Percentiles rank a stretch among this genome's conserved stretches.
These are phyloP conservation scores for Chironomus tentans DNA, from an alignment of 2,888 invertebrate species.

Conservation along the genomic window DNA sequence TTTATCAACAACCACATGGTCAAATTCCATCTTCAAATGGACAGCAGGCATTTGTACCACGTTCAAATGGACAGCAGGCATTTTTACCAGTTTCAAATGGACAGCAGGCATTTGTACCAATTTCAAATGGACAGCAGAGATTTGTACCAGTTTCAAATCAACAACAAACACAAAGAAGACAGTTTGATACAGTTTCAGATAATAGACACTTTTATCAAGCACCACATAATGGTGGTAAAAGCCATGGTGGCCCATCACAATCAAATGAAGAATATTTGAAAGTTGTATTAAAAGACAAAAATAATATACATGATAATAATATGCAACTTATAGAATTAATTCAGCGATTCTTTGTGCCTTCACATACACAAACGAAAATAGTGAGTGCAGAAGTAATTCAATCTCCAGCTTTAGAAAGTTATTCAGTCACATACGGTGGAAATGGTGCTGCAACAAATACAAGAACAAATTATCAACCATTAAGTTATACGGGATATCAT, in stretches of 20 bases:
- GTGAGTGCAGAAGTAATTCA: neutral
- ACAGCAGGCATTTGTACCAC: neutral
- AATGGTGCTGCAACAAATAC: neutral
- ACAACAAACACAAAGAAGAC: neutral
- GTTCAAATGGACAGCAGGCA: neutral
- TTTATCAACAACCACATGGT: neutral
- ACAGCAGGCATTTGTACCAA: neutral
- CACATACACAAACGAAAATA: neutral
- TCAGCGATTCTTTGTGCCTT: conserved; percentile 3
- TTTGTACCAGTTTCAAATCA: neutral
- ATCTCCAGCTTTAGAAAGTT: conserved; percentile 1
- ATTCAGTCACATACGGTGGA: neutral
- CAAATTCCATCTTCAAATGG: neutral
- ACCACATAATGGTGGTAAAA: neutral
- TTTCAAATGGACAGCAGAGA: neutral
- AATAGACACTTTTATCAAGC: neutral
- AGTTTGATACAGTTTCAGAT: neutral
- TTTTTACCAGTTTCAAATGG: too few species aligned
- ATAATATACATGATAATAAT: conserved; percentile 1
- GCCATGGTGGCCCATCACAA: neutral
- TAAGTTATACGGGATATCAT: neutral
- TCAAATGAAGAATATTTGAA: conserved; percentile 8
- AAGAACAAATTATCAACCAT: neutral
- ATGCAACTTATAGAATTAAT: conserved; percentile 6
- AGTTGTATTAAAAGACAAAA: neutral